Percentiles rank a stretch among this genome's conserved stretches.
Evolutionary conservation across 2,113 vertebrate species (phyloP).

Genomic region (Gulo gulo): DNA sequence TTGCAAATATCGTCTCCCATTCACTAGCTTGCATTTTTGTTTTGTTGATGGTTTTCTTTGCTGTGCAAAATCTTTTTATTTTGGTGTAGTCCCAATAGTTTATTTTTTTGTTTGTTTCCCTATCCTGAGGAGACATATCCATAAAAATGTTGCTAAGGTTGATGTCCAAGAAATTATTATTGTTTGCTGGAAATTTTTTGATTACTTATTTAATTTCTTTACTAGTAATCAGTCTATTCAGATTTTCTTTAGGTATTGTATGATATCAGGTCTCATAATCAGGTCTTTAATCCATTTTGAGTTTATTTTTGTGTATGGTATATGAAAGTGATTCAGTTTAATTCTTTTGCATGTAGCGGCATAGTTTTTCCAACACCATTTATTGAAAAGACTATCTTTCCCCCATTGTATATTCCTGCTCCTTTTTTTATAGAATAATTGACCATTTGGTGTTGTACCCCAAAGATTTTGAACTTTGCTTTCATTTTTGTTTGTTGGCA

Average conservation of each 20-base stretch:
- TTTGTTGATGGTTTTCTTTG: background rate
- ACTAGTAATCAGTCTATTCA: background rate
- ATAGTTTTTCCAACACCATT: no score
- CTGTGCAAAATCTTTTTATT: background rate
- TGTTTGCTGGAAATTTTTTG: background rate
- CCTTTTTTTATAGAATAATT: background rate
- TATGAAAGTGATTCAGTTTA: no score
- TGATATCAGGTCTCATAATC: no score
- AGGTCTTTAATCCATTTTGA: no score
- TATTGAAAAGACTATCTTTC: no score
- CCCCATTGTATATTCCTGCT: no score
- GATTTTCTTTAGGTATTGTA: background rate
- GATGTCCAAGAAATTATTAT: background rate
- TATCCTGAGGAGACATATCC: background rate
- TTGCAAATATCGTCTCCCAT: background rate
- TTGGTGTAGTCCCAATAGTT: background rate
- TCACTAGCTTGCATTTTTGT: background rate
- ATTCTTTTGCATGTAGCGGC: no score
- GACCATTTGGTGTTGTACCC: background rate
- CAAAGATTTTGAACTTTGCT: background rate
- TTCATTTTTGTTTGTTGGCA: background rate
- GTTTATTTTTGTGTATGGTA: no score
- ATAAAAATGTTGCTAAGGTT: background rate
- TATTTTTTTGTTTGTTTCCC: background rate
- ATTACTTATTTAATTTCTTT: background rate